Conservation (phyloP, 2,797 vertebrate genomes). For the Notoglanidium macrostoma region DNA sequence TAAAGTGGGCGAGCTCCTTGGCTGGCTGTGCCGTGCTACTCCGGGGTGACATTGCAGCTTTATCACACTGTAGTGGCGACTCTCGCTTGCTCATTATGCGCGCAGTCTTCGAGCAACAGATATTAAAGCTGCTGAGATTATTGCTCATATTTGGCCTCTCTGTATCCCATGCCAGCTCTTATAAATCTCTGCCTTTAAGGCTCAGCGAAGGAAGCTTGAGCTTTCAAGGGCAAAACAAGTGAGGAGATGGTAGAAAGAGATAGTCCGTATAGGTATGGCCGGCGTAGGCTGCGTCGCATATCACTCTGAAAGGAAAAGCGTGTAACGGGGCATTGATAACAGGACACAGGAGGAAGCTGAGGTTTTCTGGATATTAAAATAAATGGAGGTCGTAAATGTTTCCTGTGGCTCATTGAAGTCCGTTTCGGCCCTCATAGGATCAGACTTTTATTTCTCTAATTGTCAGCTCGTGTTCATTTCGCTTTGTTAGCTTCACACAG, state of each 20-base stretch:
- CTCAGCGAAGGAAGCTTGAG: constrained; percentile 11
- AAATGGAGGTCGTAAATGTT: constrained; percentile 16
- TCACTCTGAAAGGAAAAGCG: constrained; percentile 20
- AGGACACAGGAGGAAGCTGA: background rate
- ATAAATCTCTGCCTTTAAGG: constrained; percentile 64
- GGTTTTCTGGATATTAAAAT: constrained; percentile 31
- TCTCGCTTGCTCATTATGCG: constrained; percentile 52
- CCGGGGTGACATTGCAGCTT: constrained; percentile 63
- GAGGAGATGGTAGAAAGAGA: background rate
- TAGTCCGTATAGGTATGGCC: background rate
- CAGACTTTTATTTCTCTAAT: constrained; percentile 5
- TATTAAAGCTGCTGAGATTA: constrained; percentile 68
- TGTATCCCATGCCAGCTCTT: constrained; percentile 41
- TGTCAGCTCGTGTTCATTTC: background rate
- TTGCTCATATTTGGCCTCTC: constrained; percentile 59
- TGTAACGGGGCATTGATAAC: constrained; percentile 24
- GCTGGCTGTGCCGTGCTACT: constrained; percentile 29
- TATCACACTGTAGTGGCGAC: constrained; percentile 63
- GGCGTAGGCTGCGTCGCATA: background rate
- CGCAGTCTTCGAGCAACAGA: constrained; percentile 70
- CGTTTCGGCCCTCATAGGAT: background rate
- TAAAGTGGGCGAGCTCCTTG: constrained; percentile 47
- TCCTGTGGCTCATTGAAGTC: background rate
- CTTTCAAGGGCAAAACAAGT: constrained; percentile 60
- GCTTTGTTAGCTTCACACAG: background rate